Conservation (phyloP, 23 tunicate genomes). For the Styela plicata region DNA sequence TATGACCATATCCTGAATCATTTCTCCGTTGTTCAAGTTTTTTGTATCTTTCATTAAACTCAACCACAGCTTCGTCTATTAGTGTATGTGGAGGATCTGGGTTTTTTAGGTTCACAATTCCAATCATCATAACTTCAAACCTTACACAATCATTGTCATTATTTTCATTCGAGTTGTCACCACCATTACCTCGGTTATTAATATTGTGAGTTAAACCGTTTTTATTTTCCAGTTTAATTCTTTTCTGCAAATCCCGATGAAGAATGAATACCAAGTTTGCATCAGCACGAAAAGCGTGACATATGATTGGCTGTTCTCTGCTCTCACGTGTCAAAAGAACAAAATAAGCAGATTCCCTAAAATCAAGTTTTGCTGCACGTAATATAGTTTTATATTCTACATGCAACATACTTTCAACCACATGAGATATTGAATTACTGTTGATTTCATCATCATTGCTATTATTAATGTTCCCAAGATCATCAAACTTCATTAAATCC, state of each 20-base stretch:
- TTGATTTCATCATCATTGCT: neutral
- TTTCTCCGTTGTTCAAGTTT: conserved; percentile 15
- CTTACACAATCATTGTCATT: conserved; percentile 36
- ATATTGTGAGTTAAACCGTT: conserved; percentile 9
- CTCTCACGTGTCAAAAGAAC: neutral
- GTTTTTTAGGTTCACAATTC: conserved; percentile 57
- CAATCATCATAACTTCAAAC: conserved; percentile 84
- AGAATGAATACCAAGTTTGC: neutral
- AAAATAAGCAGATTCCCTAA: neutral
- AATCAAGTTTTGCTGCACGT: neutral
- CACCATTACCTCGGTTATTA: neutral
- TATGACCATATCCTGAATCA: neutral
- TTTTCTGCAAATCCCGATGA: neutral
- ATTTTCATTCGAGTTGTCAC: neutral
- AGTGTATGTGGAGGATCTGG: conserved; percentile 49
- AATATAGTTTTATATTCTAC: neutral
- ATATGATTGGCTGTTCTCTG: conserved; percentile 2
- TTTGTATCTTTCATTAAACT: conserved; percentile 59
- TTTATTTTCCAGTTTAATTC: conserved; percentile 9
- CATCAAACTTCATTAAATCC: conserved; percentile 24
- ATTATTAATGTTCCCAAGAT: neutral
- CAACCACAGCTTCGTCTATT: conserved; percentile 71
- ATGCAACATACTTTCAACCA: conserved; percentile 3
- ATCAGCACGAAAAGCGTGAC: conserved; percentile 17
- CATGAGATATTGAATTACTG: neutral